These are phyloP conservation scores for Conchocele bisecta DNA, from an alignment of 2,888 invertebrate species.

Conservation along the genomic window DNA sequence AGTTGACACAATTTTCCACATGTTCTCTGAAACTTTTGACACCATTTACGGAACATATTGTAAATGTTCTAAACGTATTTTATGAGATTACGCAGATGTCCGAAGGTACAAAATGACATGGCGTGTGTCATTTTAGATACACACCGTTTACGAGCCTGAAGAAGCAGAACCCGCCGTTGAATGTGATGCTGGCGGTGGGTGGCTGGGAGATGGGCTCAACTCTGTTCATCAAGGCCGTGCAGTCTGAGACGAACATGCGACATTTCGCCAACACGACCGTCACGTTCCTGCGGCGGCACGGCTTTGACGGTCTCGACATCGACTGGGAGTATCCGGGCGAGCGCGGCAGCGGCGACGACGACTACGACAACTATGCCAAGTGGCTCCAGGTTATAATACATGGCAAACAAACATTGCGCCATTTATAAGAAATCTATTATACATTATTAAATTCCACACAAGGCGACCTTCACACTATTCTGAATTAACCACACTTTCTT, in stretches of 20 bases:
- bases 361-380: conserved; percentile 64
- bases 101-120: no score
- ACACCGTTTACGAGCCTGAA: conserved; percentile 52
- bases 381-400: conserved; percentile 49
- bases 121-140: conserved; percentile 46
- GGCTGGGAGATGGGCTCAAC: conserved; percentile 76
- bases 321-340: conserved; percentile 94
- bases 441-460: no score
- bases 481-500: no score
- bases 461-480: no score
- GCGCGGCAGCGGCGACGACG: conserved; percentile 67
- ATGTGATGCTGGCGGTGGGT: conserved; percentile 74
- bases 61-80: no score
- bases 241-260: conserved; percentile 48
- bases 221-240: conserved; percentile 74
- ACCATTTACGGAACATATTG: no score
- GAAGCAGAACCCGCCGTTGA: conserved; percentile 64
- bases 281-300: conserved; percentile 76
- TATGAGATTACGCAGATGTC: no score
- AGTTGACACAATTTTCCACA: no score
- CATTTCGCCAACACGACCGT: conserved; percentile 57
- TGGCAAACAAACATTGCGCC: no score
- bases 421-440: no score
- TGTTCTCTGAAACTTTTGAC: no score
- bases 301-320: conserved; percentile 93